A percentile compares a stretch with the other conserved stretches of the same genome.
Conservation (phyloP, 2,888 invertebrate genomes). For the Drepana falcataria region DNA sequence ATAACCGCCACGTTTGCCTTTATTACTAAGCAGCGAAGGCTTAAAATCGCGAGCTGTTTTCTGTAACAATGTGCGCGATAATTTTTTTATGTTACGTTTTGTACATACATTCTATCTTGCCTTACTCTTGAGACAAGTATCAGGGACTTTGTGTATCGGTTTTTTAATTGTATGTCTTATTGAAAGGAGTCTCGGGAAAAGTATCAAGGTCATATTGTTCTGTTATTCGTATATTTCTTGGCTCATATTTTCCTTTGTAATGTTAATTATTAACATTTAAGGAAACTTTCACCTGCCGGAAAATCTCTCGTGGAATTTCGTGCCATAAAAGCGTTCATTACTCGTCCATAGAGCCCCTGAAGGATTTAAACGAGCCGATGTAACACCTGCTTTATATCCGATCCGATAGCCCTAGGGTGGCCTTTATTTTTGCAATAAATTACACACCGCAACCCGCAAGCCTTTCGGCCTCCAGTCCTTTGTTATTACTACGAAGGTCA, state of each 20-base stretch:
- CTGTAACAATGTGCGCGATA: conserved; percentile 17
- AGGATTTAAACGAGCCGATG: conserved; percentile 21
- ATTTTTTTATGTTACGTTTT: conserved; percentile 38
- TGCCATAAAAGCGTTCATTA: conserved; percentile 24
- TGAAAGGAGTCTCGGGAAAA: background rate
- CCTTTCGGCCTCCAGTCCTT: conserved; percentile 32
- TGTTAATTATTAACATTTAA: no score
- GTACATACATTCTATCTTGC: conserved; percentile 47
- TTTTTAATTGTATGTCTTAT: conserved; percentile 7
- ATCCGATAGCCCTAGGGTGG: conserved; percentile 14
- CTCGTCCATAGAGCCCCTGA: conserved; percentile 14
- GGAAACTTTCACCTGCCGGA: background rate
- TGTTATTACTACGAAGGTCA: conserved; percentile 24
- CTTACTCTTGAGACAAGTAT: conserved; percentile 58
- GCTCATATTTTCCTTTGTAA: no score
- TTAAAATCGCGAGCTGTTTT: conserved; percentile 27
- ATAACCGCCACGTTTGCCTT: conserved; percentile 24
- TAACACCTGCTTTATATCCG: conserved; percentile 36
- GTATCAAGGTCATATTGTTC: background rate
- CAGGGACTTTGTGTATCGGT: conserved; percentile 43
- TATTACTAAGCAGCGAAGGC: conserved; percentile 34
- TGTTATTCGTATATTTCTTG: background rate
- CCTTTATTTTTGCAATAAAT: conserved; percentile 50
- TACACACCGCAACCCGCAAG: conserved; percentile 37
- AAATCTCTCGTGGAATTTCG: conserved; percentile 32